Base-by-base conservation (phyloP, 2,797 vertebrate species). In the Hippoglossus hippoglossus region DNA sequence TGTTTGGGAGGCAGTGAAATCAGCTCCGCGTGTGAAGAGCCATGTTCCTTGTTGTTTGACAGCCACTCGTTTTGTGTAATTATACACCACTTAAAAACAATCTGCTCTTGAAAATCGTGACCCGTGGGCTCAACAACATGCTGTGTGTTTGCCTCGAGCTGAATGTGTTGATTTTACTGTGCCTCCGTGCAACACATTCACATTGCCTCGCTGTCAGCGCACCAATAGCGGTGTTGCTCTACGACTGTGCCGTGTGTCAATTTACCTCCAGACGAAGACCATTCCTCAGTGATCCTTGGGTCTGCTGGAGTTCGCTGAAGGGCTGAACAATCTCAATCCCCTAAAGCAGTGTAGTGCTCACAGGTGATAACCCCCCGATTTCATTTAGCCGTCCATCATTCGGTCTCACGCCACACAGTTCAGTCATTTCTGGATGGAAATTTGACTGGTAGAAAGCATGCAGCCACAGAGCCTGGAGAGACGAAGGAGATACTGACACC, bases 181-280 rank as follows among this genome's bases (percentile, higher is more conserved):
- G 39, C 51, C 67, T 77, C 55, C 0, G 2, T 73, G 49, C 36
- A 26, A 44, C 57, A 55, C 41, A 21, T 54, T 25, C 60, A 55
- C 34, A 21, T 58, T 24, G 50, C 58, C 36, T 50, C 25, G 22
- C 56, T 65, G 49, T 63, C 44, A 56, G 65, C 55, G 24, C 47
- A 57, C 6, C 7, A 44, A 41, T 34, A 49, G 41, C 64, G 2
- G 4, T 36, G 44, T 26, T 24, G 9, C 51, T 54, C 4, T 19
- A 10, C 24, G 39, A 2, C 1, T 34, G 39, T 63, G 55, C 28
- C 1, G 24, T 57, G 75, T 31, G 24, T 74, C 57, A 22, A 22
- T 83, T 88, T 91, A 91, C 89, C 87, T 89, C 36, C 2, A 58
- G 61, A 67, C 6, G 49, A 36, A 66, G 75, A 77, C 52, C 22